phyloP scores from a whole-genome alignment of 2,113 vertebrate genomes.

The Corydoras sp. region DNA sequence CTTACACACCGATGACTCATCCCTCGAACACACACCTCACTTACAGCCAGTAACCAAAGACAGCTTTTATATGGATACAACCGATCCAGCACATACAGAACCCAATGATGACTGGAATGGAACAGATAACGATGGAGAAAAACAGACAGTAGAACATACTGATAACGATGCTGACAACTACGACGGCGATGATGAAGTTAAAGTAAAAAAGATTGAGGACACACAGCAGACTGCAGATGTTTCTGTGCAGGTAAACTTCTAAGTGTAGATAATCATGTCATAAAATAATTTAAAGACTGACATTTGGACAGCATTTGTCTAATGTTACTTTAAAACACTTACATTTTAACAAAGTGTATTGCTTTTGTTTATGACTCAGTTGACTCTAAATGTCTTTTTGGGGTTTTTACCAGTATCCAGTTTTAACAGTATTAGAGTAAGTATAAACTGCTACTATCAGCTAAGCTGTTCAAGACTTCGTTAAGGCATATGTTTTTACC shows the following conservation, averaged over 20 bases:
- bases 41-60: slow-evolving; percentile 14
- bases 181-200: neutral
- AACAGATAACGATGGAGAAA: slow-evolving; percentile 49
- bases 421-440: too few relatives aligned
- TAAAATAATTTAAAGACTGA: too few relatives aligned
- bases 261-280: neutral
- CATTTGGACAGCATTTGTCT: too few relatives aligned
- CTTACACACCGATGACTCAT: slow-evolving; percentile 9
- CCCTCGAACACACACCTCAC: neutral
- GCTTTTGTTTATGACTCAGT: too few relatives aligned
- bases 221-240: slow-evolving; percentile 22
- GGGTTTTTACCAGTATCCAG: too few relatives aligned
- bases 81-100: slow-evolving; percentile 11
- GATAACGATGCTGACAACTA: slow-evolving; percentile 38
- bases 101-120: slow-evolving; percentile 41
- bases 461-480: too few relatives aligned
- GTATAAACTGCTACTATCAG: too few relatives aligned
- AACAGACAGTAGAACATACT: slow-evolving; percentile 52
- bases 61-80: slow-evolving; percentile 13
- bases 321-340: too few relatives aligned
- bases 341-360: too few relatives aligned
- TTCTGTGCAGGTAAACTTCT: slow-evolving; percentile 26
- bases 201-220: slow-evolving; percentile 39
- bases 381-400: too few relatives aligned
- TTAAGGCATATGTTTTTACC: too few relatives aligned